Percentiles rank a stretch among this genome's conserved stretches.
phyloP scores from a whole-genome alignment of 2,797 vertebrate genomes.

The Luscinia luscinia region DNA sequence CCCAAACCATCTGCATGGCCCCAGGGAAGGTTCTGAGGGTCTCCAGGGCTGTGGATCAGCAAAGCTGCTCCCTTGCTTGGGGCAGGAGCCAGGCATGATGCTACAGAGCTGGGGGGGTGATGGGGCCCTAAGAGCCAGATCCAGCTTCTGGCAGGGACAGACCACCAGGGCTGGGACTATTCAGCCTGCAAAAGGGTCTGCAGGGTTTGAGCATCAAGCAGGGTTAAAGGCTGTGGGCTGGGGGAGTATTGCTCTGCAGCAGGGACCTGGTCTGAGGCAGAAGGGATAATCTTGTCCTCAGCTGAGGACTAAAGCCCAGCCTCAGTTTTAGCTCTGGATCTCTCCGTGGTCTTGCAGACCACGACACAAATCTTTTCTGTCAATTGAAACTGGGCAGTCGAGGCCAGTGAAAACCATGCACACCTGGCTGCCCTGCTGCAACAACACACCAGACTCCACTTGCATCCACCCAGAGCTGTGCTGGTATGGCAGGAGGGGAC shows the following conservation, averaged over 20 bases:
- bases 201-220: not conserved
- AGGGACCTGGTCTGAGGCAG: not conserved
- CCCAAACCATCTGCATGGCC: not conserved
- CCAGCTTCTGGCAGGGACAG: not conserved
- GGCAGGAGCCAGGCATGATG: not conserved
- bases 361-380: not conserved
- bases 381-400: not conserved
- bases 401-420: not conserved
- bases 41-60: rapidly evolving
- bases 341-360: not conserved
- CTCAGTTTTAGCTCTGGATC: not conserved
- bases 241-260: not conserved
- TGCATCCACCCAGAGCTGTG: rapidly evolving
- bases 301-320: not conserved
- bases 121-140: not conserved
- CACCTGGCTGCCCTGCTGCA: not conserved
- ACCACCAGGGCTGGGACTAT: not conserved
- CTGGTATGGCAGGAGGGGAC: rapidly evolving
- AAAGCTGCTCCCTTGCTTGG: not conserved
- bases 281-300: not conserved
- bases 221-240: not conserved
- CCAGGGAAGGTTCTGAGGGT: not conserved
- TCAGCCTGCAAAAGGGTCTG: not conserved
- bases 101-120: not conserved
- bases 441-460: rapidly evolving